Evolutionary conservation across 2,888 invertebrate genomes (phyloP).

Genomic region (Ormyrus nitidulus): DNA sequence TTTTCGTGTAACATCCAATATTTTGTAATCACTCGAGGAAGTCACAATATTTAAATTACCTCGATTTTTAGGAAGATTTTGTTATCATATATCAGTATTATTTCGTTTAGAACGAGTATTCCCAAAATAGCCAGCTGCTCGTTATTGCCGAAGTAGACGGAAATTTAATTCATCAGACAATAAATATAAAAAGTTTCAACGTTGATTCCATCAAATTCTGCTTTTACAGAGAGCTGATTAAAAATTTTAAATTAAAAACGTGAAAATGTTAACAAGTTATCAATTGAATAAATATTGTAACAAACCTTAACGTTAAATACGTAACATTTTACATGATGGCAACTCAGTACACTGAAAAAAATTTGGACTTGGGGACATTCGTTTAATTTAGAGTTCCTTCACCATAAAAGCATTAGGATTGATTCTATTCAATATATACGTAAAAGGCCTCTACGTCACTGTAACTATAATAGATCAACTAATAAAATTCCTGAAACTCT

Average conservation of each 20-base stretch:
- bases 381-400: too few species aligned
- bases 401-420: too few species aligned
- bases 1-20: constrained; percentile 46
- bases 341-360: too few species aligned
- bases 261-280: constrained; percentile 14
- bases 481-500: too few species aligned
- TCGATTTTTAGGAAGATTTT: constrained; percentile 26
- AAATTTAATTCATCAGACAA: constrained; percentile 19
- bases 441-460: too few species aligned
- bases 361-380: too few species aligned
- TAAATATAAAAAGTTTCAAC: constrained; percentile 27
- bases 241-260: constrained; percentile 18
- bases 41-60: constrained; percentile 27
- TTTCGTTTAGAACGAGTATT: constrained; percentile 41
- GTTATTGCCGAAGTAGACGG: constrained; percentile 13
- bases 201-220: constrained; percentile 29
- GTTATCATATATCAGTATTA: constrained; percentile 49
- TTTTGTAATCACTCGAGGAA: constrained; percentile 37
- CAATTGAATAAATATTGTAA: constrained; percentile 11
- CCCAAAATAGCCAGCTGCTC: constrained; percentile 47
- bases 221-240: constrained; percentile 41
- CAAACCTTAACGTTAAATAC: too few species aligned
- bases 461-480: too few species aligned
- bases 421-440: too few species aligned
- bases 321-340: too few species aligned